phyloP scores from a whole-genome alignment of 2,113 vertebrate species.

The Brachyhypopomus gauderio region DNA sequence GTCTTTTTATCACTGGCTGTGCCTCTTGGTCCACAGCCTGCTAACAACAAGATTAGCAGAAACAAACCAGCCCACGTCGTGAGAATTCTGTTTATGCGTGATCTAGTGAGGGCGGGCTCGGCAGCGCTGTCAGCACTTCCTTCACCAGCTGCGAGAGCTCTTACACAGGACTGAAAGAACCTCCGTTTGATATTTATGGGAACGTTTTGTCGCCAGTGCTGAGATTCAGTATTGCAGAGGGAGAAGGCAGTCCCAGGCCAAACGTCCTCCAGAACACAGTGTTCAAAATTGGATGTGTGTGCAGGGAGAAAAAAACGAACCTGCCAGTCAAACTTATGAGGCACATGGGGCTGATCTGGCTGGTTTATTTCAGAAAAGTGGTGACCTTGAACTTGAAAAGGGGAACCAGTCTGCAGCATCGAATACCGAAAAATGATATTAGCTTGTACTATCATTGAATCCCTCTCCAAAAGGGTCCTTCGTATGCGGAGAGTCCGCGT shows the following conservation, averaged over 20 bases:
- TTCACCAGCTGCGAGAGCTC: slow-evolving; percentile 19
- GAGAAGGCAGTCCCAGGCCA: neutral
- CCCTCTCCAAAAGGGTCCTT: no score
- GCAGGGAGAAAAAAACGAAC: neutral
- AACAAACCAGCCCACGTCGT: neutral
- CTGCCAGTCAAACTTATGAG: slow-evolving; percentile 31
- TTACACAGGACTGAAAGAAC: slow-evolving; percentile 32
- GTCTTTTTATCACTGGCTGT: neutral
- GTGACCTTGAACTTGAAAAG: no score
- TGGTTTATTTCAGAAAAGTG: no score
- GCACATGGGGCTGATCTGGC: neutral
- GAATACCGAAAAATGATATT: no score
- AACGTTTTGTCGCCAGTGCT: neutral
- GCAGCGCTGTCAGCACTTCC: slow-evolving; percentile 7
- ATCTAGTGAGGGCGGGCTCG: neutral
- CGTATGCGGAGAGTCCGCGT: no score
- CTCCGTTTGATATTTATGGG: slow-evolving; percentile 33
- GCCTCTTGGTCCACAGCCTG: neutral
- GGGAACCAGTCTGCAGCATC: no score
- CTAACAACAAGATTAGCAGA: slow-evolving; percentile 1
- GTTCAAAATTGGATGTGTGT: neutral
- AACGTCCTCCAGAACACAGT: neutral
- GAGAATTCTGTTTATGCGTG: slow-evolving; percentile 21
- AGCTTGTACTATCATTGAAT: no score
- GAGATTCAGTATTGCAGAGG: slow-evolving; percentile 16